These are phyloP conservation scores for Carassius auratus DNA, from an alignment of 2,113 vertebrate species.

Conservation along the genomic window DNA sequence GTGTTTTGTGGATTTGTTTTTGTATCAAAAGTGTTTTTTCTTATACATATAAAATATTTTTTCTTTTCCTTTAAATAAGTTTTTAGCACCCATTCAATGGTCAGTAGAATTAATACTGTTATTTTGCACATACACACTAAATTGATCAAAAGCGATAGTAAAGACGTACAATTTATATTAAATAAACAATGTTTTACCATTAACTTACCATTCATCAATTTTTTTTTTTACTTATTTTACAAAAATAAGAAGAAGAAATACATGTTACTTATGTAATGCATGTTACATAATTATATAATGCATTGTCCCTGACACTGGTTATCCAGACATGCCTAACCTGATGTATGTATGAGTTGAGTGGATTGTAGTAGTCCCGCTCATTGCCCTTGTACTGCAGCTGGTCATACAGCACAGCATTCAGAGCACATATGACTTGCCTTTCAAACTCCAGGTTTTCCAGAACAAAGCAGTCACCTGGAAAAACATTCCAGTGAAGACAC, in stretches of 20 bases:
- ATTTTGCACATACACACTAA: background rate
- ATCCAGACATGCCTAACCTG: conserved; percentile 77
- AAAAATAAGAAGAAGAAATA: background rate
- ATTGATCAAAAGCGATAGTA: background rate
- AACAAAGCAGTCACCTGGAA: conserved; percentile 70
- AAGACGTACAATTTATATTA: background rate
- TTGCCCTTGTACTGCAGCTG: conserved; percentile 96
- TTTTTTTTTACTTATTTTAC: background rate
- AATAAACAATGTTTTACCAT: background rate
- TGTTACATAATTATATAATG: background rate
- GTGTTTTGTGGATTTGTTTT: background rate
- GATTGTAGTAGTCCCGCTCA: conserved; percentile 95
- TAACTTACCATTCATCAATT: background rate
- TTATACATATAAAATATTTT: no score
- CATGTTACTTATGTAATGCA: background rate
- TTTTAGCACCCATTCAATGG: background rate
- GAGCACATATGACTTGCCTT: conserved; percentile 88
- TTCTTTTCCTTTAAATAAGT: background rate
- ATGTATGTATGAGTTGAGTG: conserved; percentile 95
- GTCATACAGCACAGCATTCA: conserved; percentile 92
- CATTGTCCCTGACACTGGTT: background rate
- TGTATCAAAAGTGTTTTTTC: no score
- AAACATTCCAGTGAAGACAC: conserved; percentile 9
- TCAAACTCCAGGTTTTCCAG: conserved; percentile 89
- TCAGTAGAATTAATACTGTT: background rate